Evolutionary conservation across 2,113 vertebrate genomes (phyloP).

Genomic region (Colossoma macropomum): DNA sequence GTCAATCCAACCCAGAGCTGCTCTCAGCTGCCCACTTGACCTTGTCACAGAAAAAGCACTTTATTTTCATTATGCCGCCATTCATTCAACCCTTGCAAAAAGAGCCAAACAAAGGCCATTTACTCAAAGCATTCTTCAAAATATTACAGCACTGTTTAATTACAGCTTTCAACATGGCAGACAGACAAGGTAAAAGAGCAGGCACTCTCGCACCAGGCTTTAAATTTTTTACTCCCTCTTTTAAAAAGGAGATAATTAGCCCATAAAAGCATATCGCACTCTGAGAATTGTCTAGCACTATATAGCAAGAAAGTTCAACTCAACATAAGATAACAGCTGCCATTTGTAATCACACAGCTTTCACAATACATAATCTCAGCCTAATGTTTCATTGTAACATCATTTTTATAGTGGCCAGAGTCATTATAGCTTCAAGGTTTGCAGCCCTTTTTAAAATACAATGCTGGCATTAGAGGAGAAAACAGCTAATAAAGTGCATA

Average conservation of each 20-base stretch:
- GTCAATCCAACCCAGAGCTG: constrained; percentile 57
- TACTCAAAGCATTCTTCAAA: constrained; percentile 62
- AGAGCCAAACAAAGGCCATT: constrained; percentile 65
- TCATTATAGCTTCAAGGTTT: not conserved
- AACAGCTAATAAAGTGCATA: too few relatives aligned
- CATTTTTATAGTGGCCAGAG: not conserved
- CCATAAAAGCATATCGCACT: constrained; percentile 55
- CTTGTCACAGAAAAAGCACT: constrained; percentile 64
- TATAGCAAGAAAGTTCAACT: constrained; percentile 37
- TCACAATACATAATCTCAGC: not conserved
- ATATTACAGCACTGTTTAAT: constrained; percentile 67
- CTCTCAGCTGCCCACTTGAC: constrained; percentile 65
- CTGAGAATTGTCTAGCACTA: constrained; percentile 45
- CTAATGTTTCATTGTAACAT: not conserved
- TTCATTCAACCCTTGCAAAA: constrained; percentile 60
- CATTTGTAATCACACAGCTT: constrained; percentile 14
- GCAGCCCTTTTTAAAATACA: not conserved
- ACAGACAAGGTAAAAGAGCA: constrained; percentile 58
- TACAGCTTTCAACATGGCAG: constrained; percentile 52
- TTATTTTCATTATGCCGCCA: constrained; percentile 65
- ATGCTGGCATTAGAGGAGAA: not conserved
- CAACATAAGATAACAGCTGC: constrained; percentile 27
- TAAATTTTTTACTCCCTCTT: constrained; percentile 47
- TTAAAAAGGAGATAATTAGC: constrained; percentile 60
- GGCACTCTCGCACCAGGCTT: constrained; percentile 57